Percentiles rank a stretch among this genome's conserved stretches.
Evolutionary conservation across 2,888 invertebrate genomes (phyloP).

Genomic region (Acleris emargana): DNA sequence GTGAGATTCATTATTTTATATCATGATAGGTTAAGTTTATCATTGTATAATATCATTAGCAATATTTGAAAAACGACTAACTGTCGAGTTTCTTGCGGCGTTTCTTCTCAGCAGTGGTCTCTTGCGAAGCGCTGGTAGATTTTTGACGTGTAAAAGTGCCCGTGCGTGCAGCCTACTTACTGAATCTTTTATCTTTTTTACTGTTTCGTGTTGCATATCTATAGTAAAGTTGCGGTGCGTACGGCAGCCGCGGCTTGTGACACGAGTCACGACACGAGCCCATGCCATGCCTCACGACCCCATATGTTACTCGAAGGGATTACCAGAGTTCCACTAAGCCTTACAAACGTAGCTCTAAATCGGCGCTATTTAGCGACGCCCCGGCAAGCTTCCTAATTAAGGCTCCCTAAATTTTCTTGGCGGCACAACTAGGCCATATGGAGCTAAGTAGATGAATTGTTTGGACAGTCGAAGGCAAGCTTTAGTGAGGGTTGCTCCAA

Average conservation of each 20-base stretch:
- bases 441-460: slow-evolving; percentile 58
- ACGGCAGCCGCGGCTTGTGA: background rate
- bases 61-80: too few relatives aligned
- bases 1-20: too few relatives aligned
- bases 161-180: too few relatives aligned
- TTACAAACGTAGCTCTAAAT: slow-evolving; percentile 70
- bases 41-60: too few relatives aligned
- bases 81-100: too few relatives aligned
- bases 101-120: too few relatives aligned
- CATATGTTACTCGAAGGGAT: slow-evolving; percentile 45
- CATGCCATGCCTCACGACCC: slow-evolving; percentile 8
- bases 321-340: slow-evolving; percentile 61
- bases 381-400: slow-evolving; percentile 66
- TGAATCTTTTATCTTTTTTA: too few relatives aligned
- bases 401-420: slow-evolving; percentile 73
- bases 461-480: slow-evolving; percentile 62
- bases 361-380: slow-evolving; percentile 69
- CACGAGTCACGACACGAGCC: background rate
- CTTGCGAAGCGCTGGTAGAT: too few relatives aligned
- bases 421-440: slow-evolving; percentile 58
- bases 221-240: background rate
- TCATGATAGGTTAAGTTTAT: too few relatives aligned
- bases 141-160: too few relatives aligned
- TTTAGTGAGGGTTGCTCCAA: slow-evolving; percentile 51
- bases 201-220: background rate